phyloP scores from a whole-genome alignment of 2,113 vertebrate species.

The Pomatostomus ruficeps region DNA sequence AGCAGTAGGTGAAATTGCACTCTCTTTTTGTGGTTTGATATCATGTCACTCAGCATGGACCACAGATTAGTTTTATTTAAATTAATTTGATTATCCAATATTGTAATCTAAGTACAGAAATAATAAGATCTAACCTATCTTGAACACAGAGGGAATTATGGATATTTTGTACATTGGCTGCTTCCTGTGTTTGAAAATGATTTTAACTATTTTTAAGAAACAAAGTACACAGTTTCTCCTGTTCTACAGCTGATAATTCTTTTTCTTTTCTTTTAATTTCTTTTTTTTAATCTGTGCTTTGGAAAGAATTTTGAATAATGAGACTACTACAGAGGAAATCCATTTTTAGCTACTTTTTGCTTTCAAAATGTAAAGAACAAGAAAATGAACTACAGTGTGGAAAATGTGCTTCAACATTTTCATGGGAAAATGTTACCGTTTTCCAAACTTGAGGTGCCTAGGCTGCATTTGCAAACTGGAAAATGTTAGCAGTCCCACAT shows the following conservation, averaged over 20 bases:
- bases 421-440: background rate
- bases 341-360: background rate
- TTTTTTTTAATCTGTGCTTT: background rate
- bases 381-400: background rate
- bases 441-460: background rate
- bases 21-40: constrained; percentile 3
- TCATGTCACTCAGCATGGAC: constrained; percentile 22
- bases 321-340: background rate
- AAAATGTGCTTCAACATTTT: background rate
- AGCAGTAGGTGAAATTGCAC: background rate
- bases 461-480: background rate
- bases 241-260: background rate
- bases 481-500: background rate
- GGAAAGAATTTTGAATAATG: background rate
- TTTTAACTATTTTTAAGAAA: background rate
- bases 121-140: background rate
- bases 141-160: background rate
- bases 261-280: background rate
- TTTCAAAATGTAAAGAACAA: background rate
- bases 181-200: background rate
- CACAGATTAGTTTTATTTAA: constrained; percentile 52
- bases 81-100: constrained; percentile 35
- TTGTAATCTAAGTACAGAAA: background rate
- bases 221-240: background rate
- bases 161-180: background rate